These are phyloP conservation scores for Ophioninae sp. DNA, from an alignment of 2,888 invertebrate species.

Conservation along the genomic window DNA sequence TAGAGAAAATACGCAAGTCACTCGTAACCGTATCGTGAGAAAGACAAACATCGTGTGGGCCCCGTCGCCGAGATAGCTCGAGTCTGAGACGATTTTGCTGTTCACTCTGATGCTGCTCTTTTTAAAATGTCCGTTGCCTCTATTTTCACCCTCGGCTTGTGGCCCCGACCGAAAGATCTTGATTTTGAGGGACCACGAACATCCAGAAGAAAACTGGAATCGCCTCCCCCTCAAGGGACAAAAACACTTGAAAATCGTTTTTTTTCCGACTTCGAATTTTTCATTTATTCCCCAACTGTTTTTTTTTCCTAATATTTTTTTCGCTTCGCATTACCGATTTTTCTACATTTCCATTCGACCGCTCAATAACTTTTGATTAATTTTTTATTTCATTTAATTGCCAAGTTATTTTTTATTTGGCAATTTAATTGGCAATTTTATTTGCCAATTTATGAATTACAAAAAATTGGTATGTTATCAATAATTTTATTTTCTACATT, in stretches of 20 bases:
- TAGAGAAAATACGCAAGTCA: slow-evolving; percentile 75
- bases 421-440: too few species aligned
- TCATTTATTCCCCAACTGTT: not conserved
- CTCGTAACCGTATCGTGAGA: slow-evolving; percentile 79
- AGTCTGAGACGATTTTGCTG: slow-evolving; percentile 65
- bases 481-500: too few species aligned
- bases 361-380: too few species aligned
- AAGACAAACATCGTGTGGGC: slow-evolving; percentile 75
- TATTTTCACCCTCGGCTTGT: slow-evolving; percentile 45
- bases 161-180: slow-evolving; percentile 54
- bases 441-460: too few species aligned
- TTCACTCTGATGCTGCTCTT: slow-evolving; percentile 41
- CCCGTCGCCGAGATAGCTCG: slow-evolving; percentile 60
- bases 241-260: not conserved
- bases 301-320: too few species aligned
- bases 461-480: too few species aligned
- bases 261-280: not conserved
- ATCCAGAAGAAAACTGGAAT: not conserved
- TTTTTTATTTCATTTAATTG: too few species aligned
- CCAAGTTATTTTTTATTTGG: too few species aligned
- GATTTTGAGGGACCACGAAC: slow-evolving; percentile 13
- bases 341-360: too few species aligned
- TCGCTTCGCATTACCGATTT: too few species aligned
- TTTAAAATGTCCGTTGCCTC: slow-evolving; percentile 28
- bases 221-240: too few species aligned